Evolutionary conservation across 2,797 vertebrate species (phyloP).

Genomic region (Geotrypetes seraphini): DNA sequence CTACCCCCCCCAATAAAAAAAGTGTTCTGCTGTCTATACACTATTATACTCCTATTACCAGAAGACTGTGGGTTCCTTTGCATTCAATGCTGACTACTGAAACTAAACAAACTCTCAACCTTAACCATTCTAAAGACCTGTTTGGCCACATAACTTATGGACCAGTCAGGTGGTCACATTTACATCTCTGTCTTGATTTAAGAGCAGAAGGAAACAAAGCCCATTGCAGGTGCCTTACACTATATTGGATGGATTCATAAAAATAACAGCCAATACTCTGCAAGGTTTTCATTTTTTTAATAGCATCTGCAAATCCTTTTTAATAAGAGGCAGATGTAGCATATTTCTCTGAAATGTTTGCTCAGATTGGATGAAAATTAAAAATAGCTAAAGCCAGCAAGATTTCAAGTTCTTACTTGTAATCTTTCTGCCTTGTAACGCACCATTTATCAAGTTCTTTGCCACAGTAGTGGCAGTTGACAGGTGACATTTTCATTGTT

Average conservation of each 20-base stretch:
- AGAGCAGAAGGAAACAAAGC: too few species aligned
- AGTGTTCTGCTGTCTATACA: too few species aligned
- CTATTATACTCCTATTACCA: too few species aligned
- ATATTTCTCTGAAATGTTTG: background rate
- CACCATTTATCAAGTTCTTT: background rate
- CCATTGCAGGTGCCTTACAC: background rate
- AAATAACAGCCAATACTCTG: background rate
- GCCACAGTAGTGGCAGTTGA: background rate
- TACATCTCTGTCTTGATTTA: too few species aligned
- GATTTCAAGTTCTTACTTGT: background rate
- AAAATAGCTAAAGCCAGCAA: background rate
- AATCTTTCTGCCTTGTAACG: background rate
- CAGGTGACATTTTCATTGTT: background rate
- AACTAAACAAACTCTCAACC: too few species aligned
- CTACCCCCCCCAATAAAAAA: too few species aligned
- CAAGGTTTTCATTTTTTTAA: background rate
- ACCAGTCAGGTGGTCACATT: too few species aligned
- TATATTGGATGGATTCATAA: background rate
- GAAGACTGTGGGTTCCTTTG: too few species aligned
- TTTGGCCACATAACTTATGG: too few species aligned
- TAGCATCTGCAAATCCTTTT: conserved; percentile 10
- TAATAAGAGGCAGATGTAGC: background rate
- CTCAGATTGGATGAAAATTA: background rate
- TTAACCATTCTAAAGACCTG: too few species aligned
- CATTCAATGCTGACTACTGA: too few species aligned